These are phyloP conservation scores for Gambusia yucatana DNA, from an alignment of 2,797 vertebrate species.

Conservation along the genomic window DNA sequence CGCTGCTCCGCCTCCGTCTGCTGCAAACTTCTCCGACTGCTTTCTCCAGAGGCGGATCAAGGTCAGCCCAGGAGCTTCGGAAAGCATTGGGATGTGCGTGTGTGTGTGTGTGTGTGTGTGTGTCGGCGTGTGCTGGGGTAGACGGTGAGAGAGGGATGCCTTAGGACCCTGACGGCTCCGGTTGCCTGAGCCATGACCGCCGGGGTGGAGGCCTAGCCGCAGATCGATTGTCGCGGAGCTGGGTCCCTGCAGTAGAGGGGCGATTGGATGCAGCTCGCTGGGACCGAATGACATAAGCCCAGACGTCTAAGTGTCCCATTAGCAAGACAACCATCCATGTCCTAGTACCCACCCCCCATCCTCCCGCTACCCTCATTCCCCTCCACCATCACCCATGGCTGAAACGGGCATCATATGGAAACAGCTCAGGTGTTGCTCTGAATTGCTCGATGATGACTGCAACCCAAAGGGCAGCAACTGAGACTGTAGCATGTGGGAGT, in stretches of 20 bases:
- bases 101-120: constrained; percentile 13
- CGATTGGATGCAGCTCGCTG: constrained; percentile 79
- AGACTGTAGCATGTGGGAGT: constrained; percentile 41
- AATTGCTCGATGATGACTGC: constrained; percentile 54
- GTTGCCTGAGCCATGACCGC: constrained; percentile 80
- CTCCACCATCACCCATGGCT: constrained; percentile 4
- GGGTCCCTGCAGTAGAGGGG: constrained; percentile 72
- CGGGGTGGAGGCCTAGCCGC: constrained; percentile 79
- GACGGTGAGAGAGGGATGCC: constrained; percentile 76
- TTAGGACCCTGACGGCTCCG: constrained; percentile 80
- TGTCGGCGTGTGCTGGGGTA: constrained; percentile 38
- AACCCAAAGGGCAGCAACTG: constrained; percentile 50
- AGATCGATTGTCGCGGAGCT: constrained; percentile 82
- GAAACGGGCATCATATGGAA: constrained; percentile 62
- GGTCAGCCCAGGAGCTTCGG: constrained; percentile 75
- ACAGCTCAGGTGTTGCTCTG: constrained; percentile 73
- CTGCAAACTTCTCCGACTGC: constrained; percentile 51
- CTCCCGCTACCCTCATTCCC: background rate
- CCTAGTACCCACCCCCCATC: constrained; percentile 30
- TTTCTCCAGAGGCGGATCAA: constrained; percentile 74
- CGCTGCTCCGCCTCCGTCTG: constrained; percentile 35
- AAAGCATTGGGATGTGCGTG: constrained; percentile 45
- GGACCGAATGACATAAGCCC: constrained; percentile 82
- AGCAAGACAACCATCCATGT: constrained; percentile 77
- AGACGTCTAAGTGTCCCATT: constrained; percentile 84